A percentile compares a stretch with the other conserved stretches of the same genome.
phyloP scores from a whole-genome alignment of 2,797 vertebrate genomes.

The Eulemur mongoz region DNA sequence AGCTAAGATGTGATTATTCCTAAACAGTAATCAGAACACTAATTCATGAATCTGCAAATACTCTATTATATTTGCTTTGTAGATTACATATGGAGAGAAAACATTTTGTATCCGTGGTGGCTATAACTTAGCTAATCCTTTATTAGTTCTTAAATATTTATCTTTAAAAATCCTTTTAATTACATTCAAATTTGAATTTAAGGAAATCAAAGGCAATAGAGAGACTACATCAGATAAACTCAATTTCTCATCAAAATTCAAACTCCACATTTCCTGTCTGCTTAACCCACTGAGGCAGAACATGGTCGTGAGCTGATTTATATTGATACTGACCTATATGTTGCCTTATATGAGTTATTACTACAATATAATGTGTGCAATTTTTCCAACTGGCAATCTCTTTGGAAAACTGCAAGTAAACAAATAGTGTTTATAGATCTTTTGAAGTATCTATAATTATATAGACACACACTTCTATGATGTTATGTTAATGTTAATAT shows the following conservation, averaged over 20 bases:
- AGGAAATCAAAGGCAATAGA: conserved; percentile 46
- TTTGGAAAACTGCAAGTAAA: conserved; percentile 29
- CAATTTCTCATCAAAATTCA: conserved; percentile 20
- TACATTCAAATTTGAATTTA: conserved; percentile 51
- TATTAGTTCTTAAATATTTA: conserved; percentile 16
- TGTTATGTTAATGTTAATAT: background rate
- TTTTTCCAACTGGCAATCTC: background rate
- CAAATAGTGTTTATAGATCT: background rate
- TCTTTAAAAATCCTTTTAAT: conserved; percentile 21
- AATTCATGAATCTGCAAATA: background rate
- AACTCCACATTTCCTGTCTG: background rate
- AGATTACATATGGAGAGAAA: background rate
- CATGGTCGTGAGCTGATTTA: background rate
- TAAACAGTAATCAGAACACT: conserved; percentile 45
- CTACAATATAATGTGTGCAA: background rate
- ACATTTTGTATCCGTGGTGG: conserved; percentile 16
- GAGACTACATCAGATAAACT: background rate
- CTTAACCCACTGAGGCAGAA: background rate
- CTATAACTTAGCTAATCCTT: background rate
- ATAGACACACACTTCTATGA: background rate
- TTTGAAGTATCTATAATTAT: background rate
- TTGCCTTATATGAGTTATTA: background rate
- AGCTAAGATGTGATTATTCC: background rate
- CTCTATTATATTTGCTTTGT: background rate
- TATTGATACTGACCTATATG: background rate